Evolutionary conservation across 2,797 vertebrate genomes (phyloP).

Genomic region (Mormyrops attenuatus): DNA sequence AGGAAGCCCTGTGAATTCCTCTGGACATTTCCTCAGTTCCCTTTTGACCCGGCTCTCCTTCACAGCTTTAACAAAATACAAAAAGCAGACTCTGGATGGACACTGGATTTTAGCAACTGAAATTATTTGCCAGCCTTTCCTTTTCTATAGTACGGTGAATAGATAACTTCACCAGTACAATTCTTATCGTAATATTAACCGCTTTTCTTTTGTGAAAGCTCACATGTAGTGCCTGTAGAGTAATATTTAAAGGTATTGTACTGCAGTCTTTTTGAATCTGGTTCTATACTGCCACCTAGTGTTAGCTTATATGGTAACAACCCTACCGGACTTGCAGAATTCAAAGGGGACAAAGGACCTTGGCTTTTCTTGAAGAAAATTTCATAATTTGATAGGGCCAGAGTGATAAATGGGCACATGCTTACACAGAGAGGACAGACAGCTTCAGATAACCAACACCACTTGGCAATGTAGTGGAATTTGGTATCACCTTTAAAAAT

Average conservation of each 20-base stretch:
- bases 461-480: background rate
- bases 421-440: background rate
- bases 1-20: background rate
- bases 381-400: background rate
- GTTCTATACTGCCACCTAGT: conserved; percentile 21
- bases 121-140: background rate
- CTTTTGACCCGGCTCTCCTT: background rate
- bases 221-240: background rate
- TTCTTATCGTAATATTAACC: background rate
- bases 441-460: background rate
- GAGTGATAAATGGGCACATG: background rate
- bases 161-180: background rate
- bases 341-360: background rate
- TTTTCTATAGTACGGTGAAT: background rate
- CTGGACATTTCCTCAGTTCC: background rate
- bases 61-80: background rate
- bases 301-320: background rate
- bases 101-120: background rate
- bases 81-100: background rate
- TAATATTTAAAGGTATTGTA: background rate
- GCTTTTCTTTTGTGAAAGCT: background rate
- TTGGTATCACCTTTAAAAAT: background rate
- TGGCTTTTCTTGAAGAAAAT: background rate
- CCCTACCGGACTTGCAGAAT: background rate
- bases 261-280: background rate